These are phyloP conservation scores for Incurvaria masculella DNA, from an alignment of 2,888 invertebrate genomes.

Conservation along the genomic window DNA sequence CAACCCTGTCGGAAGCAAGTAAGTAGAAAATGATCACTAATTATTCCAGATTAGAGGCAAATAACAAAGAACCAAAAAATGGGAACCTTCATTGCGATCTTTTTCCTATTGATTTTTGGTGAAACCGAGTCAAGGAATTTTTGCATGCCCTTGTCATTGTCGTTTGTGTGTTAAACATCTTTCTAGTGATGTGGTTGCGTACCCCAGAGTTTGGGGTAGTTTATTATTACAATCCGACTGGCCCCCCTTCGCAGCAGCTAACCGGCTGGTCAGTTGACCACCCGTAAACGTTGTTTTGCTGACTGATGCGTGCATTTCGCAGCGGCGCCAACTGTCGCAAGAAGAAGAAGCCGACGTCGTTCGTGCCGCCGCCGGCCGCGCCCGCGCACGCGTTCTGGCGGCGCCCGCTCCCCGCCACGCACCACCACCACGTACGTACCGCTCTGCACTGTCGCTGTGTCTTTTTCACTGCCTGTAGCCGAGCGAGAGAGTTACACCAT, in stretches of 20 bases:
- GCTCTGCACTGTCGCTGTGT: constrained; percentile 29
- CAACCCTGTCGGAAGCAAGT: constrained; percentile 65
- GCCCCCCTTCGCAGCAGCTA: no score
- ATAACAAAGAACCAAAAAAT: not conserved
- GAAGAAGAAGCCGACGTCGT: constrained; percentile 88
- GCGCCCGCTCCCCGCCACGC: constrained; percentile 62
- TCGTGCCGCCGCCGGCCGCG: constrained; percentile 69
- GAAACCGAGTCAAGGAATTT: not conserved
- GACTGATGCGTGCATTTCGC: not conserved
- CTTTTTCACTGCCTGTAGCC: no score
- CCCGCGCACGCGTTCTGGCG: constrained; percentile 72
- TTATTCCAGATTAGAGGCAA: not conserved
- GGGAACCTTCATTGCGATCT: not conserved
- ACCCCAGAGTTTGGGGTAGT: not conserved
- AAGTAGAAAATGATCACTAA: constrained; percentile 11
- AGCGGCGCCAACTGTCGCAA: constrained; percentile 61
- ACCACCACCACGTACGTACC: constrained; percentile 32
- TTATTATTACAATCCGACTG: not conserved
- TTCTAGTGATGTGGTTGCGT: not conserved
- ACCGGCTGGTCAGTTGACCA: no score
- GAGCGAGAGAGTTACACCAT: constrained; percentile 9
- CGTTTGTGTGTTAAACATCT: not conserved
- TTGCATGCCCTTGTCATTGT: not conserved
- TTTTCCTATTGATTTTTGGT: not conserved
- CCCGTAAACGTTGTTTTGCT: no score